A percentile compares a stretch with the other conserved stretches of the same genome.
Evolutionary conservation across 2,888 invertebrate species (phyloP).

Genomic region (Amblyteles armatorius): DNA sequence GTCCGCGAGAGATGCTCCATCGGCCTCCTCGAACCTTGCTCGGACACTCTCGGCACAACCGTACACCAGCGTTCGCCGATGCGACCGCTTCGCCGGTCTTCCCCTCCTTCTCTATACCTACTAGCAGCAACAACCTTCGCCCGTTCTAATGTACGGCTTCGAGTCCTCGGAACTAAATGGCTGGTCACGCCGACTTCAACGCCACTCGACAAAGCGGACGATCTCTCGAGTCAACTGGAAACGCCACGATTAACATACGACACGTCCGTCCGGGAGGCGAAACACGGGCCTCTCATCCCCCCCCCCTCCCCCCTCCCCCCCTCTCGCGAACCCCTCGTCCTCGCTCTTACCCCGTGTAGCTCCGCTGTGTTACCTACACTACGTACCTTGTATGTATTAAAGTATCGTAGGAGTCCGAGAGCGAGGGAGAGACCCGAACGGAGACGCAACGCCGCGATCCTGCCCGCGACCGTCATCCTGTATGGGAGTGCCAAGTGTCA

Average conservation of each 20-base stretch:
- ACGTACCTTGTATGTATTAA: constrained; percentile 47
- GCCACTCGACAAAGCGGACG: constrained; percentile 69
- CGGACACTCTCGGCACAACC: constrained; percentile 45
- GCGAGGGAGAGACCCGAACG: constrained; percentile 28
- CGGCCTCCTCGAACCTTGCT: constrained; percentile 35
- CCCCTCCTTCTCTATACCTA: constrained; percentile 15
- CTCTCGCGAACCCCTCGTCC: constrained; percentile 17
- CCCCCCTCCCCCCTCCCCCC: neutral
- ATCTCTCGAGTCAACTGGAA: constrained; percentile 68
- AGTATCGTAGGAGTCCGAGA: constrained; percentile 68
- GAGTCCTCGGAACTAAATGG: constrained; percentile 69
- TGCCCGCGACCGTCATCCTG: constrained; percentile 69
- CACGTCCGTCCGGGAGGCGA: constrained; percentile 69
- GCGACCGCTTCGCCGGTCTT: neutral
- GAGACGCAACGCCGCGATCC: constrained; percentile 68
- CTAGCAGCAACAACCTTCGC: constrained; percentile 47
- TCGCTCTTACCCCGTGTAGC: constrained; percentile 23
- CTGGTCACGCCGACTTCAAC: constrained; percentile 69
- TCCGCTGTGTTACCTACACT: constrained; percentile 40
- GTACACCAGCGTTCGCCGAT: constrained; percentile 3
- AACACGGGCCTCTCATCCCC: constrained; percentile 65
- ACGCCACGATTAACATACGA: constrained; percentile 72
- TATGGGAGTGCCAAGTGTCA: constrained; percentile 72
- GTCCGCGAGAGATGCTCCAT: constrained; percentile 41
- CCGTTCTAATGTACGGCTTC: constrained; percentile 66